Conservation (phyloP, 2,113 vertebrate genomes). For the Cynopterus brachyotis region DNA sequence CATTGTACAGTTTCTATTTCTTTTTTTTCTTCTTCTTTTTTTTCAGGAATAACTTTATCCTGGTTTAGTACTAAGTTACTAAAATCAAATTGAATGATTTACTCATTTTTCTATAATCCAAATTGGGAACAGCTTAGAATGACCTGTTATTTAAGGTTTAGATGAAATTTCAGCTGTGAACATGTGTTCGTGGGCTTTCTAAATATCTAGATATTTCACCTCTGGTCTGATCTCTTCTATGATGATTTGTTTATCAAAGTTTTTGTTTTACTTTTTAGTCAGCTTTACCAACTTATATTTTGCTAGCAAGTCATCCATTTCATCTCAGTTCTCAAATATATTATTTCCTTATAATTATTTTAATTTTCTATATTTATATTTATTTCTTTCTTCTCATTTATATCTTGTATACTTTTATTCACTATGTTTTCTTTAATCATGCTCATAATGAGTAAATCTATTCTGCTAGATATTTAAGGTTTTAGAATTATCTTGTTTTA, state of each 20-base stretch:
- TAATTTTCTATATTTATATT: neutral
- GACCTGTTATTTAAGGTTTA: neutral
- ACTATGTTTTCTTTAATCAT: neutral
- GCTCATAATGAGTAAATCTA: neutral
- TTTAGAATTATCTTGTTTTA: neutral
- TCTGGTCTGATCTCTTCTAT: neutral
- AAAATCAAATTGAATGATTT: neutral
- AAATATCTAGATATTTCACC: neutral
- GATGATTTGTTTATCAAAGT: neutral
- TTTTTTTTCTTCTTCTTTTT: neutral
- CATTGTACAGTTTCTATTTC: neutral
- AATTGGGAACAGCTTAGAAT: conserved; percentile 15
- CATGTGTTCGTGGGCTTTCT: neutral
- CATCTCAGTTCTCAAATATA: neutral
- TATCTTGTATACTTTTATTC: neutral
- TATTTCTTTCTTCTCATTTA: neutral
- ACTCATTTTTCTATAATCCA: neutral
- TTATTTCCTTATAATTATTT: neutral
- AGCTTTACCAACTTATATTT: conserved; percentile 14
- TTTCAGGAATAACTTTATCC: neutral
- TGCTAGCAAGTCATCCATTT: neutral
- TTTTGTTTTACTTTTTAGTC: neutral
- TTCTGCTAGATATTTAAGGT: neutral
- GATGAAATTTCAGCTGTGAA: neutral
- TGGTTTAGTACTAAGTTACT: neutral